phyloP scores from a whole-genome alignment of 2,797 vertebrate genomes.

The Spinus olivaceus region DNA sequence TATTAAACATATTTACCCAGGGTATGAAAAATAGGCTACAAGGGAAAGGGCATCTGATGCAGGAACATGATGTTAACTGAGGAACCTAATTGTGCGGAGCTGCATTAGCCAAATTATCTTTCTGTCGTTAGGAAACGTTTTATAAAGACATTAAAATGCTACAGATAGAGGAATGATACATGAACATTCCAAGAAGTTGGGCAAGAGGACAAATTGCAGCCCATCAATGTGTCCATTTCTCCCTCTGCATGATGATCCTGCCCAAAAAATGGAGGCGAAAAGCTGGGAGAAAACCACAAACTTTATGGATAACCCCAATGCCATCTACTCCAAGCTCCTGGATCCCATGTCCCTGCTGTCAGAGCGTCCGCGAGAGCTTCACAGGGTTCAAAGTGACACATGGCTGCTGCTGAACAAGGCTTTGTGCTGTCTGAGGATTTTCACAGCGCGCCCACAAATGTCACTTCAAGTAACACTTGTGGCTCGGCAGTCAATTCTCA shows the following conservation, averaged over 20 bases:
- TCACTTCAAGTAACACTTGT: constrained; percentile 17
- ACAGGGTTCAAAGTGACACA: neutral
- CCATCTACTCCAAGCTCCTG: neutral
- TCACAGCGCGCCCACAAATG: constrained; percentile 9
- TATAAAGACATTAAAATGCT: constrained; percentile 44
- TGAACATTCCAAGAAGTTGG: neutral
- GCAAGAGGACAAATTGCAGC: constrained; percentile 16
- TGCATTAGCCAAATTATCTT: constrained; percentile 64
- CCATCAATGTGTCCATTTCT: neutral
- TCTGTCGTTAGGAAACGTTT: constrained; percentile 45
- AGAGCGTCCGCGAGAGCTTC: fast-evolving
- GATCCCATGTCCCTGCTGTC: neutral
- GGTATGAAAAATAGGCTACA: constrained; percentile 62
- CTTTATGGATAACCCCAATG: fast-evolving
- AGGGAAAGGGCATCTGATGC: constrained; percentile 45
- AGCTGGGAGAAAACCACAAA: neutral
- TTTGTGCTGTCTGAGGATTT: constrained; percentile 13
- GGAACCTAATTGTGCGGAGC: constrained; percentile 48
- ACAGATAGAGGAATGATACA: neutral
- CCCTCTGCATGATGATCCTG: neutral
- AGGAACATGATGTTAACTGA: constrained; percentile 60
- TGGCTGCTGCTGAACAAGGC: neutral
- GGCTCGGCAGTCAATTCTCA: constrained; percentile 33
- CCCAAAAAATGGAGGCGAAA: neutral
- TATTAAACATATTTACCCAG: constrained; percentile 75